phyloP scores from a whole-genome alignment of 1,140 invertebrate species.

The Zaprionus camerounensis region DNA sequence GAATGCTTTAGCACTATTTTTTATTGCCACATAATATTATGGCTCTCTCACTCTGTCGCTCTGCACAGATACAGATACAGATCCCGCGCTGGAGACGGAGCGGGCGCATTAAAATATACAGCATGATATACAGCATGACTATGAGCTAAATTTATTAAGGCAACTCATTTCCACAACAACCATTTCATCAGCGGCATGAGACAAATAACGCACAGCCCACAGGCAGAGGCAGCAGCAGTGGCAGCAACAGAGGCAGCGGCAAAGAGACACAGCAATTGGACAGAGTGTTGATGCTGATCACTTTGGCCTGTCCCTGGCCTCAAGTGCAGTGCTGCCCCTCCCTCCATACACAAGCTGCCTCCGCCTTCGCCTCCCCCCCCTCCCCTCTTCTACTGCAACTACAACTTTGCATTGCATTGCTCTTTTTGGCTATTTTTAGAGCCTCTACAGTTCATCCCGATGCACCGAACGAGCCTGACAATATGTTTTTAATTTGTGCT shows the following conservation, averaged over 20 bases:
- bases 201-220: slow-evolving; percentile 56
- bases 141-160: slow-evolving; percentile 80
- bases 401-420: slow-evolving; percentile 9
- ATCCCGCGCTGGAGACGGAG: not conserved
- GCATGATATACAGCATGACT: slow-evolving; percentile 33
- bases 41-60: not conserved
- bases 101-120: slow-evolving; percentile 26
- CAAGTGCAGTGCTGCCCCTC: slow-evolving; percentile 37
- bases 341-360: not conserved
- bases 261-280: slow-evolving; percentile 39
- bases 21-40: slow-evolving; percentile 75
- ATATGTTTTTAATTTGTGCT: slow-evolving; percentile 79
- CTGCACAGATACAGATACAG: not conserved
- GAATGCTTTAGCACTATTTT: slow-evolving; percentile 83
- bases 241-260: slow-evolving; percentile 1
- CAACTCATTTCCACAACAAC: slow-evolving; percentile 70
- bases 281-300: slow-evolving; percentile 61
- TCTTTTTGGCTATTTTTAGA: slow-evolving; percentile 66
- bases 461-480: slow-evolving; percentile 53
- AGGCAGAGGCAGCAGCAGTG: slow-evolving; percentile 12
- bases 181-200: slow-evolving; percentile 51
- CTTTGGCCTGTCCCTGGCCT: slow-evolving; percentile 52
- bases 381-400: not conserved
- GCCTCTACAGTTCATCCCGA: slow-evolving; percentile 34
- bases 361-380: not conserved